phyloP scores from a whole-genome alignment of 2,888 invertebrate species.

The Thera britannica region DNA sequence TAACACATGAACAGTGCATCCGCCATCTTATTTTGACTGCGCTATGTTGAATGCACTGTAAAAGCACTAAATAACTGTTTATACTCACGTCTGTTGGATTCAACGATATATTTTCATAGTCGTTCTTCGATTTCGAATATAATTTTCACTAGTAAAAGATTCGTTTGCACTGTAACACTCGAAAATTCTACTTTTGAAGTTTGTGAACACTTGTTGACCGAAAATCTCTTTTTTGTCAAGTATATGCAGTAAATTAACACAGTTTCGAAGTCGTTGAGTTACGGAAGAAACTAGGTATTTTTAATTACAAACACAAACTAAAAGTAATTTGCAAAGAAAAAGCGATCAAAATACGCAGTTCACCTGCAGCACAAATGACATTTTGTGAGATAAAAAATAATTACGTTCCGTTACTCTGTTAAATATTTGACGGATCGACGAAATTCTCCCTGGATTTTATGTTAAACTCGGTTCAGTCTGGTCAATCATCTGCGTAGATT shows the following conservation, averaged over 20 bases:
- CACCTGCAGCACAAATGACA: slow-evolving; percentile 40
- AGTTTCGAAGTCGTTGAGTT: slow-evolving; percentile 31
- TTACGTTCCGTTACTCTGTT: not conserved
- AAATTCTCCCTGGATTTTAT: no score
- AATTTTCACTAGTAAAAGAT: slow-evolving; percentile 5
- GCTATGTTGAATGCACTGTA: slow-evolving; percentile 34
- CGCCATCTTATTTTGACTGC: slow-evolving; percentile 69
- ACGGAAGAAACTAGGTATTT: not conserved
- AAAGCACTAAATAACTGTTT: not conserved
- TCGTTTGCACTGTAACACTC: slow-evolving; percentile 22
- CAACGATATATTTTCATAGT: slow-evolving; percentile 22
- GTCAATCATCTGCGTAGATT: not conserved
- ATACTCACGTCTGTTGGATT: slow-evolving; percentile 68
- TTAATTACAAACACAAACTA: slow-evolving; percentile 15
- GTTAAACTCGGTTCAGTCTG: no score
- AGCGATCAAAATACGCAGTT: slow-evolving; percentile 71
- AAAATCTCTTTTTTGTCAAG: not conserved
- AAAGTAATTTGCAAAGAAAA: slow-evolving; percentile 47
- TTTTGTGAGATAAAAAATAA: not conserved
- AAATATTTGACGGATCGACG: no score
- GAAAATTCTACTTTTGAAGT: slow-evolving; percentile 26
- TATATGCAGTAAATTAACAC: not conserved
- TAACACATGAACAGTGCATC: slow-evolving; percentile 48
- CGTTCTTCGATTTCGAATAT: slow-evolving; percentile 24
- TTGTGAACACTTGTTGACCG: slow-evolving; percentile 42